Evolutionary conservation across 2,888 invertebrate genomes (phyloP).

Genomic region (Papilio protenor): DNA sequence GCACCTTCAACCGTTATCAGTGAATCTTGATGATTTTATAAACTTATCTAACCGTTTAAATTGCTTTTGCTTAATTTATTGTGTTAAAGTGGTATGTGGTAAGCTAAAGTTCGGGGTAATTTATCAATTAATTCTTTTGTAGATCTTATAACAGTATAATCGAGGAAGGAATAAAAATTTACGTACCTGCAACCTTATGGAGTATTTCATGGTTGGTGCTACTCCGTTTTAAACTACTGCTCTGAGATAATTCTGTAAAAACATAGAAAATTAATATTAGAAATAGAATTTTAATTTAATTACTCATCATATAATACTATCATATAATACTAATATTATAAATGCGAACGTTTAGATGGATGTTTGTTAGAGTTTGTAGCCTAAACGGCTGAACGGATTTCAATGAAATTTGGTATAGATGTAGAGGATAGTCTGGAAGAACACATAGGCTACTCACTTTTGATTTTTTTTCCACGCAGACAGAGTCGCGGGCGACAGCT

Average conservation of each 20-base stretch:
- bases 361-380: too few relatives aligned
- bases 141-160: constrained; percentile 44
- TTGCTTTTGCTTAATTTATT: constrained; percentile 56
- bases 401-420: too few relatives aligned
- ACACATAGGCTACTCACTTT: too few relatives aligned
- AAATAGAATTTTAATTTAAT: neutral
- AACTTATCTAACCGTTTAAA: constrained; percentile 56
- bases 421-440: too few relatives aligned
- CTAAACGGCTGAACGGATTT: too few relatives aligned
- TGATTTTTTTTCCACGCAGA: too few relatives aligned
- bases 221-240: constrained; percentile 61
- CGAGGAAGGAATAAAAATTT: constrained; percentile 38
- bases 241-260: constrained; percentile 66
- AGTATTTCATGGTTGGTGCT: constrained; percentile 61
- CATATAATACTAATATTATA: too few relatives aligned
- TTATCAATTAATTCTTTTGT: constrained; percentile 44
- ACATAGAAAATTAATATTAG: constrained; percentile 45
- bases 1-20: constrained; percentile 58
- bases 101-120: constrained; percentile 46
- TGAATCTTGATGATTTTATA: constrained; percentile 71
- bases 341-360: too few relatives aligned
- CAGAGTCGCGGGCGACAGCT: too few relatives aligned
- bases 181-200: constrained; percentile 71
- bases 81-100: constrained; percentile 51
- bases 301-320: too few relatives aligned